A percentile compares a stretch with the other conserved stretches of the same genome.
These are phyloP conservation scores for Parascotia fuliginaria DNA, from an alignment of 2,888 invertebrate species.

Conservation along the genomic window DNA sequence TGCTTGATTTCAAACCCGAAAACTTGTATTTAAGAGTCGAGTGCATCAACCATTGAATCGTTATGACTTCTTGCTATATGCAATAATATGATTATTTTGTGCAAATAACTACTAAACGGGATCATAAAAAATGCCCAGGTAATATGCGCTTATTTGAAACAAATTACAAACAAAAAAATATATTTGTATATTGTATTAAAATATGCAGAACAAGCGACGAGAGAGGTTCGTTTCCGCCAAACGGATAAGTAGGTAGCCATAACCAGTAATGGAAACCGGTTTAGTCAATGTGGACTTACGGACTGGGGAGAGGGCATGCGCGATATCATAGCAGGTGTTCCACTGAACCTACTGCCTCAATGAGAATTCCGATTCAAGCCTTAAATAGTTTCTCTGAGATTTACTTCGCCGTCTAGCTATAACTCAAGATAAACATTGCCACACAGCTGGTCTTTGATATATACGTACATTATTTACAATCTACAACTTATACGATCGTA, in stretches of 20 bases:
- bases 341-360: conserved; percentile 78
- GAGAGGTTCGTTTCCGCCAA: conserved; percentile 82
- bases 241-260: conserved; percentile 81
- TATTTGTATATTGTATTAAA: conserved; percentile 47
- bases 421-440: conserved; percentile 39
- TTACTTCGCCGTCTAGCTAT: conserved; percentile 54
- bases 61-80: too few relatives aligned
- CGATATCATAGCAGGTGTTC: conserved; percentile 84
- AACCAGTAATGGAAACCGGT: conserved; percentile 85
- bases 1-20: too few relatives aligned
- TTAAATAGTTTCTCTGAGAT: conserved; percentile 71
- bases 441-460: conserved; percentile 25
- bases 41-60: too few relatives aligned
- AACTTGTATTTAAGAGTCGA: too few relatives aligned
- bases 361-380: conserved; percentile 78
- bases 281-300: conserved; percentile 81
- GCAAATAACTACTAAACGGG: conserved; percentile 15
- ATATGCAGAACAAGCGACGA: conserved; percentile 68
- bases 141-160: conserved; percentile 26
- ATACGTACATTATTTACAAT: background rate
- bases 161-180: conserved; percentile 26
- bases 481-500: background rate
- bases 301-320: conserved; percentile 78
- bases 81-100: background rate
- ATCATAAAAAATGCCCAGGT: conserved; percentile 11